These are phyloP conservation scores for Abrostola tripartita DNA, from an alignment of 2,888 invertebrate genomes.

Conservation along the genomic window DNA sequence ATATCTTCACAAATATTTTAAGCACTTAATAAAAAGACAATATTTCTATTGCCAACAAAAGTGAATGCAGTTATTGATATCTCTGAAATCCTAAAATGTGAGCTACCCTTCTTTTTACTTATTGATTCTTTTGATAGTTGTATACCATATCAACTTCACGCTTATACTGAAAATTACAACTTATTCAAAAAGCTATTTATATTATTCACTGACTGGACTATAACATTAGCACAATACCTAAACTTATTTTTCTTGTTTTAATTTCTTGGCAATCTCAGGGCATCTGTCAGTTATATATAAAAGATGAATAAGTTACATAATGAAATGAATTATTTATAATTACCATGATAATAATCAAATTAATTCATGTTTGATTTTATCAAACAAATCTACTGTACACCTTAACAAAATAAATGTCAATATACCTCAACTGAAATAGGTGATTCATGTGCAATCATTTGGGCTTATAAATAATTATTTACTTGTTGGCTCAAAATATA, in stretches of 20 bases:
- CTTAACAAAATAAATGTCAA: not conserved
- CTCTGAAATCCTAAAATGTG: no score
- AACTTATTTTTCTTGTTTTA: not conserved
- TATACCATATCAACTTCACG: no score
- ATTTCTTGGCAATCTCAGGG: not conserved
- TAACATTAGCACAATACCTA: not conserved
- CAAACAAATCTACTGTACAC: not conserved
- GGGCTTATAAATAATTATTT: not conserved
- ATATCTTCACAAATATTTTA: no score
- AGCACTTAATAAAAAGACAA: no score
- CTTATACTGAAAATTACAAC: no score
- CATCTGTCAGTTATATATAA: not conserved
- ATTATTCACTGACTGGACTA: slow-evolving; percentile 1
- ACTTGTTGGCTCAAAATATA: not conserved
- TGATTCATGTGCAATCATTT: slow-evolving; percentile 1
- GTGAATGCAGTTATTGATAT: no score
- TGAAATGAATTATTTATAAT: not conserved
- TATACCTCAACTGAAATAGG: not conserved
- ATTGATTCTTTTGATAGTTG: no score
- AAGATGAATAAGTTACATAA: not conserved
- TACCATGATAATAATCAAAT: not conserved
- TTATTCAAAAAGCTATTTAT: not conserved
- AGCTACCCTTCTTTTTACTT: no score
- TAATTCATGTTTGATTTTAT: not conserved
- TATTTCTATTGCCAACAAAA: no score